Base-by-base conservation (phyloP, 1,140 invertebrate species). In the Batillaria attramentaria region DNA sequence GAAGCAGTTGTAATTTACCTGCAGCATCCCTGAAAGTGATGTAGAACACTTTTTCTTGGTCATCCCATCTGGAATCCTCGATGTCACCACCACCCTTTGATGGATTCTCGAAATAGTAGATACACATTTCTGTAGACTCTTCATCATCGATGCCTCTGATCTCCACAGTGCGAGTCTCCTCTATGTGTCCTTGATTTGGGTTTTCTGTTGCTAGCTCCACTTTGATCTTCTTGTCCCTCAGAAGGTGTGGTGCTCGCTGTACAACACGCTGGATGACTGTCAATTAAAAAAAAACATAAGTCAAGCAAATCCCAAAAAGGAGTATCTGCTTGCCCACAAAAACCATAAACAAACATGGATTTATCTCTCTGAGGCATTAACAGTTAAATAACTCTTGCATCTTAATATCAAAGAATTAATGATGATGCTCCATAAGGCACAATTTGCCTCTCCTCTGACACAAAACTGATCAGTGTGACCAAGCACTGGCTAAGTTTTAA, bases 51-150 rank as follows among this genome's bases (percentile, higher is more conserved):
- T 75, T 75, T 35, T 75, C 73, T 20, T 79, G 77, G n/a, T 84
- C 78, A 24, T 77, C 33, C 50, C 39, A 24, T 0, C 70, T 28
- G 8, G 79, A 72, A 18, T 83, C 76, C n/a, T 46, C 66, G 4
- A 85, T 79, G 18, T 79, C 83, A 5, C 81, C 83, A 10, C 83
- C 84, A 75, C 81, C 80, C 62, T 80, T 62, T n/a, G 37, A 46
- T 35, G 66, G 74, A 50, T 83, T 85, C 35, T 83, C 81, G 78
- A 85, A 85, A 69, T 83, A 84, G 37, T 43, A 73, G n/a, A 79
- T 76, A n/a, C 79, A 74, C 37, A 83, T 72, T 57, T 73, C 70
- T 65, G 28, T 28, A 0, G 37, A 57, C 3, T 54, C 46, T 16
- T 74, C 72, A 65, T n/a, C 33, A 31, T 62, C 16, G n/a, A 69